A percentile compares a stretch with the other conserved stretches of the same genome.
These are phyloP conservation scores for Cossypha niveicapilla DNA, from an alignment of 2,797 vertebrate genomes.

Conservation along the genomic window DNA sequence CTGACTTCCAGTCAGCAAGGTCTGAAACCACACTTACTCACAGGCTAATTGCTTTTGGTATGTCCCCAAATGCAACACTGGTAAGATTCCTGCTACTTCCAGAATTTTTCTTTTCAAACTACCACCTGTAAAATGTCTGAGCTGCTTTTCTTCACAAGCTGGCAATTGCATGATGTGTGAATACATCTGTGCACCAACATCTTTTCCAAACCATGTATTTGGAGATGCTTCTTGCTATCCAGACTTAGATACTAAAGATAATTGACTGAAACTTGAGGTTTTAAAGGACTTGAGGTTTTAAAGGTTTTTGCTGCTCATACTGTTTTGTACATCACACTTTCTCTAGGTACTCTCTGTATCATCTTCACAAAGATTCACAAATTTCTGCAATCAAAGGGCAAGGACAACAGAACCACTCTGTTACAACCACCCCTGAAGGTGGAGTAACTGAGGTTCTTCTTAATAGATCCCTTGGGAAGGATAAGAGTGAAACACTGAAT, in stretches of 20 bases:
- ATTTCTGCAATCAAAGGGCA: background rate
- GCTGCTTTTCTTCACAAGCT: background rate
- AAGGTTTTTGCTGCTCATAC: background rate
- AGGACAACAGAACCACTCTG: background rate
- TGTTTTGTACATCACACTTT: background rate
- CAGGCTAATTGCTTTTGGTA: background rate
- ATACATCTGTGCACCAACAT: background rate
- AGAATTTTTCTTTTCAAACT: background rate
- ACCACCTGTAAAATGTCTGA: background rate
- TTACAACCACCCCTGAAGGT: background rate
- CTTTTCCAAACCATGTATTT: background rate
- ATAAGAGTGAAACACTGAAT: background rate
- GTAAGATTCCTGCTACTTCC: background rate
- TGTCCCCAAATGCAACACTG: background rate
- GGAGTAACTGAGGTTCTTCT: background rate
- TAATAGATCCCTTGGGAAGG: background rate
- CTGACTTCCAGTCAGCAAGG: background rate
- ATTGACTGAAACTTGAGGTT: background rate
- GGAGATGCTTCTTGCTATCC: background rate
- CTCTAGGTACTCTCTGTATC: background rate
- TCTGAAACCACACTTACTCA: background rate
- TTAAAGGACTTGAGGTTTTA: background rate
- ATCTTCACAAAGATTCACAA: background rate
- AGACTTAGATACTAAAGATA: background rate
- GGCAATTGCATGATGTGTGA: background rate